phyloP scores from a whole-genome alignment of 2,888 invertebrate species.

The Caenorhabditis virilis region DNA sequence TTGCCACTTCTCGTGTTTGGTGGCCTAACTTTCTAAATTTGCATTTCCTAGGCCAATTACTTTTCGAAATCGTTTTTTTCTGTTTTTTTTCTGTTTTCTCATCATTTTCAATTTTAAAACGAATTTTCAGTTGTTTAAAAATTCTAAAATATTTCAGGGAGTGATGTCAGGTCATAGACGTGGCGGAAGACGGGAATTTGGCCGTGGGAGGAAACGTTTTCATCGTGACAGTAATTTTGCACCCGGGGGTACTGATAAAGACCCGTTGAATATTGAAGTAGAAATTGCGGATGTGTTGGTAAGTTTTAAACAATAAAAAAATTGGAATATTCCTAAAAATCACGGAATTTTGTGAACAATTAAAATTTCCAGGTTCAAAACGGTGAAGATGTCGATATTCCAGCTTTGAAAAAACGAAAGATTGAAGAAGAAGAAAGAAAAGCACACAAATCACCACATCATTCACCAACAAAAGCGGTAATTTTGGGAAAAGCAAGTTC shows the following conservation, averaged over 20 bases:
- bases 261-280: constrained; percentile 33
- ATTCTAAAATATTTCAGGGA: too few relatives aligned
- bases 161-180: background rate
- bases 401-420: too few relatives aligned
- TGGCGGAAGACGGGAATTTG: constrained; percentile 6
- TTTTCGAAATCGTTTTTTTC: background rate
- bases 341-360: background rate
- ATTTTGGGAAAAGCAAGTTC: too few relatives aligned
- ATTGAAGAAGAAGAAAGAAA: background rate
- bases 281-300: constrained; percentile 15
- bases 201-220: constrained; percentile 28
- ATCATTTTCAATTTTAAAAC: background rate
- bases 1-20: too few relatives aligned
- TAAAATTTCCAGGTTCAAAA: background rate
- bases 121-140: background rate
- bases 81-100: background rate
- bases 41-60: background rate
- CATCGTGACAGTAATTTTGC: constrained; percentile 25
- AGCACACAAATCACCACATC: background rate
- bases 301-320: background rate
- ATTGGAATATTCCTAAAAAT: background rate
- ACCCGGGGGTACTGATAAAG: constrained; percentile 30
- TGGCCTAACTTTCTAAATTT: too few relatives aligned
- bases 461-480: background rate
- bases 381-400: too few relatives aligned